Percentiles rank a stretch among this genome's conserved stretches.
These are phyloP conservation scores for Melinopterus prodromus DNA, from an alignment of 2,888 invertebrate species.

Conservation along the genomic window DNA sequence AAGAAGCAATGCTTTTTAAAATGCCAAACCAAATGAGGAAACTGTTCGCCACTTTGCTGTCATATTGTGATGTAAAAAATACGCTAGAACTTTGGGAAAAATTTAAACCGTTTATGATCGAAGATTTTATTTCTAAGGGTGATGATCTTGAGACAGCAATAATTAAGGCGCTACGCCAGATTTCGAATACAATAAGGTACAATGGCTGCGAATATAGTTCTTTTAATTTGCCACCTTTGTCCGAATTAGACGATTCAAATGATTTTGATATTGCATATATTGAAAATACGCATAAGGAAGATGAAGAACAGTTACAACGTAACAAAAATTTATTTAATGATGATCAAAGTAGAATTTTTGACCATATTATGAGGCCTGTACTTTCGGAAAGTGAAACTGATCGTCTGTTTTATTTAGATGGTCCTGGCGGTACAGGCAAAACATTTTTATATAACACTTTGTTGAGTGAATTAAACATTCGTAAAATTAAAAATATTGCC, in stretches of 20 bases:
- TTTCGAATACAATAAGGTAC: not conserved
- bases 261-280: not conserved
- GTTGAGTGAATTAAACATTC: slow-evolving; percentile 39
- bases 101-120: not conserved
- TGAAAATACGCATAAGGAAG: not conserved
- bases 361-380: not conserved
- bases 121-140: slow-evolving; percentile 11
- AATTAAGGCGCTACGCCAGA: not conserved
- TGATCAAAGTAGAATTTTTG: not conserved
- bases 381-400: no score
- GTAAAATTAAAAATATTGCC: slow-evolving; percentile 19
- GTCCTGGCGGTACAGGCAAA: slow-evolving; percentile 58
- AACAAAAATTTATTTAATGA: not conserved
- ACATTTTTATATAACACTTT: slow-evolving; percentile 54
- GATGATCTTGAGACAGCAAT: not conserved
- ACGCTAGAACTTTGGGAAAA: slow-evolving; percentile 14
- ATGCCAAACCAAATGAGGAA: slow-evolving; percentile 48
- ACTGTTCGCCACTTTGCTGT: slow-evolving; percentile 46
- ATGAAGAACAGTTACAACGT: not conserved
- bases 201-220: not conserved
- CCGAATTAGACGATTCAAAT: not conserved
- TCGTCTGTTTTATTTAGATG: no score
- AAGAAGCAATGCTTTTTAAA: slow-evolving; percentile 44
- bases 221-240: not conserved
- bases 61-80: not conserved